A percentile compares a stretch with the other conserved stretches of the same genome.
Conservation (phyloP, 2,113 vertebrate species). For the Pollimyrus isidori region DNA sequence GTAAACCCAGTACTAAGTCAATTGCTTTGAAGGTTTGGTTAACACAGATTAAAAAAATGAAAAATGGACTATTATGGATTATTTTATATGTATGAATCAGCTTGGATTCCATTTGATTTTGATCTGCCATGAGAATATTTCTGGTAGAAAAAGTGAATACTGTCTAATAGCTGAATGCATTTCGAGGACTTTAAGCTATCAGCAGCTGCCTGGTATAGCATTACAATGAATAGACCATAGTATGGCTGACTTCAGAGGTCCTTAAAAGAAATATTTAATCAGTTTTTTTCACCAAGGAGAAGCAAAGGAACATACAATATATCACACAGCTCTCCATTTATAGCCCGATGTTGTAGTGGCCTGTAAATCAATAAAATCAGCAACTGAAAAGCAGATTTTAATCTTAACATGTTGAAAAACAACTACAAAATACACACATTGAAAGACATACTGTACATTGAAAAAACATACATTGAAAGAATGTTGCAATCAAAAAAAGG, state of each 20-base stretch:
- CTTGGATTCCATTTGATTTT: neutral
- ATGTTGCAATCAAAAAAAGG: neutral
- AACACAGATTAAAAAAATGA: neutral
- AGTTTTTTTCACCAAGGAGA: neutral
- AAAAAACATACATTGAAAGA: neutral
- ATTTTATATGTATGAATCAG: neutral
- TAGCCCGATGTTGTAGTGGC: neutral
- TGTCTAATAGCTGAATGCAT: conserved; percentile 29
- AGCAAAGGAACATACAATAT: neutral
- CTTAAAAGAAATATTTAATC: neutral
- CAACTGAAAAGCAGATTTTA: no score
- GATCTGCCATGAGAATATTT: conserved; percentile 19
- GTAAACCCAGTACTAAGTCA: neutral
- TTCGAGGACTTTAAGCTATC: conserved; percentile 24
- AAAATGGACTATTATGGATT: neutral
- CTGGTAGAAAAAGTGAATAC: conserved; percentile 17
- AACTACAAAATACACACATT: no score
- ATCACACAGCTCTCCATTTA: neutral
- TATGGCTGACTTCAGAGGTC: neutral
- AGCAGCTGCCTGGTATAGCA: conserved; percentile 14
- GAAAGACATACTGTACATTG: no score
- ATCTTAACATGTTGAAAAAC: no score
- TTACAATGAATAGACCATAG: conserved; percentile 17
- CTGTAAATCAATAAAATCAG: neutral
- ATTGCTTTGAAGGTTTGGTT: neutral